These are phyloP conservation scores for Ethmia dodecea DNA, from an alignment of 2,888 invertebrate genomes.

Conservation along the genomic window DNA sequence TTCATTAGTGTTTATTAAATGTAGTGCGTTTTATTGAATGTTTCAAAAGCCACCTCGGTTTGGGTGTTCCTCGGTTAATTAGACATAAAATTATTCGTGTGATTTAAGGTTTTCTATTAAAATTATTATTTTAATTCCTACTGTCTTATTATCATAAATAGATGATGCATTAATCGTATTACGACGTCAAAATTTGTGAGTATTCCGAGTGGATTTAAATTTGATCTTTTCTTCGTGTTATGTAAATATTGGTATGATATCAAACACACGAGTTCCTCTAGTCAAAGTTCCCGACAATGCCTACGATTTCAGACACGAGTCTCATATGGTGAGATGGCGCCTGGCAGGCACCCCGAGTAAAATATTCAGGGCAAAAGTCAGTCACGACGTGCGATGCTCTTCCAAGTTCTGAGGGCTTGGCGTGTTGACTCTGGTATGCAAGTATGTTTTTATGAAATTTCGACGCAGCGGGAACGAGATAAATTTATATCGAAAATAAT, in stretches of 20 bases:
- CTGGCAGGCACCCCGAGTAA: slow-evolving; percentile 50
- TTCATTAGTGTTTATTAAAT: slow-evolving; percentile 56
- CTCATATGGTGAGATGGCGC: slow-evolving; percentile 41
- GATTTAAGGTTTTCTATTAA: slow-evolving; percentile 1
- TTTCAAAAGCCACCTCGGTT: slow-evolving; percentile 31
- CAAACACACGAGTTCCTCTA: slow-evolving; percentile 4
- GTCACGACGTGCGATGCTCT: slow-evolving; percentile 54
- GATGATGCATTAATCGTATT: too few relatives aligned
- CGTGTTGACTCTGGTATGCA: slow-evolving; percentile 19
- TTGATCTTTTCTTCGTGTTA: slow-evolving; percentile 1
- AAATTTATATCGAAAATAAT: too few relatives aligned
- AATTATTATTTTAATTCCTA: not conserved
- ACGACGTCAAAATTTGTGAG: too few relatives aligned
- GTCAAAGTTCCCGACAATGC: slow-evolving; percentile 8
- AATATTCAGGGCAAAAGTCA: slow-evolving; percentile 73
- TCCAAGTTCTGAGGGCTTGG: slow-evolving; percentile 37
- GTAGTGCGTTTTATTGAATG: slow-evolving; percentile 28
- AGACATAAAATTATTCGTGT: slow-evolving; percentile 20
- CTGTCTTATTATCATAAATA: too few relatives aligned
- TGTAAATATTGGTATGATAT: slow-evolving; percentile 3
- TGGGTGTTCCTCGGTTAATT: slow-evolving; percentile 25
- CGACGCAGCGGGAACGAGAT: too few relatives aligned
- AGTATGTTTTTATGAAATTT: too few relatives aligned
- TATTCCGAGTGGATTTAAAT: too few relatives aligned
- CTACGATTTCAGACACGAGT: slow-evolving; percentile 44